These are phyloP conservation scores for Misgurnus anguillicaudatus DNA, from an alignment of 2,113 vertebrate genomes.

Conservation along the genomic window DNA sequence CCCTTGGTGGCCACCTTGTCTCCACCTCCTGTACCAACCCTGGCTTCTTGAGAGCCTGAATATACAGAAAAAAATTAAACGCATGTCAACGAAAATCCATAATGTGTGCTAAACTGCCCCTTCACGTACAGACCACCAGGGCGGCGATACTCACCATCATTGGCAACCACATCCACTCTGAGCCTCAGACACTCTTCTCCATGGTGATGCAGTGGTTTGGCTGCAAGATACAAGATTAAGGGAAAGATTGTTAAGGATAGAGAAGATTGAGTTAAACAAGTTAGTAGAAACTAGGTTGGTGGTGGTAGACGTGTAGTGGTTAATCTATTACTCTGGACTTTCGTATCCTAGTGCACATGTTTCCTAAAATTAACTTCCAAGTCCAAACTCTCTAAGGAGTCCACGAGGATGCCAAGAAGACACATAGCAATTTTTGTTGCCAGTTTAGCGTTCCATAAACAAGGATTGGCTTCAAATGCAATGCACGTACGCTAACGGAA, in stretches of 20 bases:
- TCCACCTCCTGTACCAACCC: constrained; percentile 65
- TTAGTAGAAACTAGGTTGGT: constrained; percentile 66
- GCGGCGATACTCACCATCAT: constrained; percentile 77
- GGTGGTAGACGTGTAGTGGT: constrained; percentile 63
- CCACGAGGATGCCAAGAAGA: constrained; percentile 31
- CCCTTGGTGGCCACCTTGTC: constrained; percentile 60
- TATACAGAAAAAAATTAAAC: constrained; percentile 20
- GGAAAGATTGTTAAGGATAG: constrained; percentile 43
- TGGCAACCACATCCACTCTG: constrained; percentile 80
- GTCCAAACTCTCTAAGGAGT: constrained; percentile 10
- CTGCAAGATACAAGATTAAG: constrained; percentile 67
- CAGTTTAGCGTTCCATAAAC: constrained; percentile 19
- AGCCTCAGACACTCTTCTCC: constrained; percentile 84
- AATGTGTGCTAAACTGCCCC: constrained; percentile 4
- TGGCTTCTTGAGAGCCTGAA: constrained; percentile 75
- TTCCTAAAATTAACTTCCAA: not conserved
- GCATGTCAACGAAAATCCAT: constrained; percentile 10
- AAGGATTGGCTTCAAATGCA: constrained; percentile 12
- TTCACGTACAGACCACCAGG: constrained; percentile 8
- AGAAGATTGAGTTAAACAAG: constrained; percentile 24
- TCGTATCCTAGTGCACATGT: not conserved
- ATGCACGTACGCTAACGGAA: constrained; percentile 32
- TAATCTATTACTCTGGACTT: constrained; percentile 57
- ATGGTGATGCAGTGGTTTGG: constrained; percentile 86
- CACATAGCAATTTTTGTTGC: constrained; percentile 36